Conservation (phyloP, 2,888 invertebrate species). For the Sminthurinus aureus region DNA sequence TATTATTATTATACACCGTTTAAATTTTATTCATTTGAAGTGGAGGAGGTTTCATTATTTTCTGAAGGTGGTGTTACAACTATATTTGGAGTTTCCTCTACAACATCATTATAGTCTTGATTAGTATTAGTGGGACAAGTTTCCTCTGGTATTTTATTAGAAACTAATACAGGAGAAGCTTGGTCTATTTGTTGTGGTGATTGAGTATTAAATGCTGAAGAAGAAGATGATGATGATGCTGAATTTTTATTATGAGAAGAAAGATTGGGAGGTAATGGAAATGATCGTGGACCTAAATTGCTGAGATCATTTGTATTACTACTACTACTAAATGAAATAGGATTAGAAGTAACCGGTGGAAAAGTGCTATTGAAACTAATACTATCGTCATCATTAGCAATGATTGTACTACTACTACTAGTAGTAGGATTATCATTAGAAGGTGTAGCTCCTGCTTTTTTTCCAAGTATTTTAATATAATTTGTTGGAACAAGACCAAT, state of each 20-base stretch:
- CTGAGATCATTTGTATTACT: background rate
- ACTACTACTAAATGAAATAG: background rate
- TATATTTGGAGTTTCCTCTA: slow-evolving; percentile 11
- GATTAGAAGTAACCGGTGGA: background rate
- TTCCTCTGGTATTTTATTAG: background rate
- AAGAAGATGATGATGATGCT: background rate
- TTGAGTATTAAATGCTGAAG: background rate
- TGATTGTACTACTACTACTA: too few relatives aligned
- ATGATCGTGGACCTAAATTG: background rate
- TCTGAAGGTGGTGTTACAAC: slow-evolving; percentile 8
- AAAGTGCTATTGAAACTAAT: background rate
- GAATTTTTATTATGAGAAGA: background rate
- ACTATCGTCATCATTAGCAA: too few relatives aligned
- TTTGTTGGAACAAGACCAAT: slow-evolving; percentile 68
- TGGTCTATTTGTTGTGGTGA: background rate
- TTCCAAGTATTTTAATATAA: slow-evolving; percentile 63
- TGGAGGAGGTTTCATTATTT: background rate
- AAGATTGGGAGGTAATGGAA: background rate
- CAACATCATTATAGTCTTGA: background rate
- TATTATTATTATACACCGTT: background rate
- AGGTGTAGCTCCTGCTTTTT: slow-evolving; percentile 9
- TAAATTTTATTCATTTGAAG: background rate
- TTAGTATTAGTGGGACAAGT: background rate
- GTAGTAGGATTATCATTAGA: background rate
- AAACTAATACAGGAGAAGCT: background rate